Evolutionary conservation across 1,140 invertebrate species (phyloP).

Genomic region (Bombus polaris): DNA sequence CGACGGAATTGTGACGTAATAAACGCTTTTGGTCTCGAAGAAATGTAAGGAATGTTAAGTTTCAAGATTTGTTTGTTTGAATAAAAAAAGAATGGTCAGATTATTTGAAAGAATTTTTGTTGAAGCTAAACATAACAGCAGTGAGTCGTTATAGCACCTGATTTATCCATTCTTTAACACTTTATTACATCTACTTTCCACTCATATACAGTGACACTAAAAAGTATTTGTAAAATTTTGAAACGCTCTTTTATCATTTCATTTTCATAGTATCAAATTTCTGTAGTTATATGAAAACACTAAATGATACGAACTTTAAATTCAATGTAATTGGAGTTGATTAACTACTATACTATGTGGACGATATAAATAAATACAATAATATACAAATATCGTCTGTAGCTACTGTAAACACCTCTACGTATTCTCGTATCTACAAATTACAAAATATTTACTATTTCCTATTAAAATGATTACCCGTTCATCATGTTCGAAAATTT

Average conservation of each 20-base stretch:
- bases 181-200: not conserved
- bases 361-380: no score
- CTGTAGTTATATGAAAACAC: not conserved
- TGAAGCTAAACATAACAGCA: not conserved
- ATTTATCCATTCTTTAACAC: not conserved
- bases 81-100: not conserved
- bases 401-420: no score
- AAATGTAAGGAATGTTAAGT: not conserved
- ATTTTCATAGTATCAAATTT: not conserved
- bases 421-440: not conserved
- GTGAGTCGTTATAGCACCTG: no score
- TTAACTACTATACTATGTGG: no score
- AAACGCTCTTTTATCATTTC: no score
- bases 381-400: no score
- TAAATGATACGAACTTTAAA: not conserved
- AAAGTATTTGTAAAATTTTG: not conserved
- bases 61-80: not conserved
- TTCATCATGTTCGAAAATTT: not conserved
- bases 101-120: not conserved
- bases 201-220: not conserved
- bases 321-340: no score
- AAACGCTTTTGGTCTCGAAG: not conserved
- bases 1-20: no score
- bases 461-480: not conserved
- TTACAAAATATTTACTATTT: not conserved